phyloP scores from a whole-genome alignment of 2,888 invertebrate genomes.

The Drosophila limbata region DNA sequence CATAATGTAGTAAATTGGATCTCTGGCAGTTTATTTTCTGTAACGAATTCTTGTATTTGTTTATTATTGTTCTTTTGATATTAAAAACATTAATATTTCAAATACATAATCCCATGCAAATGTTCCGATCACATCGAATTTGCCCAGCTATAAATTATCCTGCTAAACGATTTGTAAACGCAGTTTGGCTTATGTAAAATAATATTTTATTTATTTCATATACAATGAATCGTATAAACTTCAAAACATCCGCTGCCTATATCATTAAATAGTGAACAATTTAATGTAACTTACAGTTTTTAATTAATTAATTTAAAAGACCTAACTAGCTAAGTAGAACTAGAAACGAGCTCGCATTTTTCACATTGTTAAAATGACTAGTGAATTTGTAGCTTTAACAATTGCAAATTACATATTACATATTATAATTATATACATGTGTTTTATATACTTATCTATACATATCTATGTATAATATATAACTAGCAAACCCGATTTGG shows the following conservation, averaged over 20 bases:
- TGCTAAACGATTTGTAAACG: too few relatives aligned
- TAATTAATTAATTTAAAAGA: constrained; percentile 36
- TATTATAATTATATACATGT: constrained; percentile 53
- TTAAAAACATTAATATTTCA: too few relatives aligned
- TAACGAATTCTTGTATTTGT: too few relatives aligned
- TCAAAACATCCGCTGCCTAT: constrained; percentile 58
- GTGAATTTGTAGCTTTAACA: constrained; percentile 72
- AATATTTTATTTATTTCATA: constrained; percentile 47
- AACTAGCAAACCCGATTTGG: constrained; percentile 75
- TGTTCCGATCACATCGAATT: too few relatives aligned
- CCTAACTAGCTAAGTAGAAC: constrained; percentile 60
- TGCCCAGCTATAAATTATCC: too few relatives aligned
- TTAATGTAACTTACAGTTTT: constrained; percentile 17
- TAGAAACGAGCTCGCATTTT: constrained; percentile 81
- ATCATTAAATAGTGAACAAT: constrained; percentile 17
- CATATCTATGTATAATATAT: constrained; percentile 24
- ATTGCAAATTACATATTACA: constrained; percentile 49
- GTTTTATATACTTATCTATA: constrained; percentile 20
- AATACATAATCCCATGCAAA: too few relatives aligned
- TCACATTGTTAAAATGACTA: constrained; percentile 83
- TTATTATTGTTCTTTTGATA: too few relatives aligned
- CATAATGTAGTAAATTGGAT: too few relatives aligned
- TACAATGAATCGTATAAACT: constrained; percentile 39
- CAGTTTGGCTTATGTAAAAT: constrained; percentile 15
- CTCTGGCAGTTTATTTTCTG: too few relatives aligned